Conservation (phyloP, 2,888 invertebrate species). For the Lasioglossum zephyrum region DNA sequence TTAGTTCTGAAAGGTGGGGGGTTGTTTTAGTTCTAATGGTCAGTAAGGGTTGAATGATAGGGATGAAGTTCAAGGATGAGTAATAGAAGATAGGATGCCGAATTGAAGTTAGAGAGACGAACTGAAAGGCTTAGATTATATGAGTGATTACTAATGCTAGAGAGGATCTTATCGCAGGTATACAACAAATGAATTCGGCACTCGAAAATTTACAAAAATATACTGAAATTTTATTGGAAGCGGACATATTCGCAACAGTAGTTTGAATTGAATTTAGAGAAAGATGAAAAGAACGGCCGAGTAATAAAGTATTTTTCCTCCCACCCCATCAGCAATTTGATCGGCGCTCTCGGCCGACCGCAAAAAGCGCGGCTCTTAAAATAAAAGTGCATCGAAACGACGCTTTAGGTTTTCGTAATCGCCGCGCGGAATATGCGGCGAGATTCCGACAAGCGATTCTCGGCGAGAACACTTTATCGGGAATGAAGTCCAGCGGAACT, state of each 20-base stretch:
- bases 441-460: background rate
- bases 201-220: too few species aligned
- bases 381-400: background rate
- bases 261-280: background rate
- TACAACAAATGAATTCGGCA: too few species aligned
- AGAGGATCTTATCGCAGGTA: too few species aligned
- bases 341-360: background rate
- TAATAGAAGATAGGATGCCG: too few species aligned
- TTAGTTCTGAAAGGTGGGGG: too few species aligned
- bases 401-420: background rate
- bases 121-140: too few species aligned
- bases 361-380: background rate
- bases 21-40: too few species aligned
- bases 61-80: too few species aligned
- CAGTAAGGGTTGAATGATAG: too few species aligned
- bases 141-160: too few species aligned
- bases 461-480: constrained; percentile 20
- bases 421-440: background rate
- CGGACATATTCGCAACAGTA: background rate
- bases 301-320: background rate
- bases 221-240: background rate
- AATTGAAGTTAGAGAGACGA: too few species aligned
- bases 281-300: background rate
- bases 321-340: background rate
- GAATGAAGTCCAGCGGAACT: constrained; percentile 45